Evolutionary conservation across 2,113 vertebrate genomes (phyloP).

Genomic region (Epinephelus lanceolatus): DNA sequence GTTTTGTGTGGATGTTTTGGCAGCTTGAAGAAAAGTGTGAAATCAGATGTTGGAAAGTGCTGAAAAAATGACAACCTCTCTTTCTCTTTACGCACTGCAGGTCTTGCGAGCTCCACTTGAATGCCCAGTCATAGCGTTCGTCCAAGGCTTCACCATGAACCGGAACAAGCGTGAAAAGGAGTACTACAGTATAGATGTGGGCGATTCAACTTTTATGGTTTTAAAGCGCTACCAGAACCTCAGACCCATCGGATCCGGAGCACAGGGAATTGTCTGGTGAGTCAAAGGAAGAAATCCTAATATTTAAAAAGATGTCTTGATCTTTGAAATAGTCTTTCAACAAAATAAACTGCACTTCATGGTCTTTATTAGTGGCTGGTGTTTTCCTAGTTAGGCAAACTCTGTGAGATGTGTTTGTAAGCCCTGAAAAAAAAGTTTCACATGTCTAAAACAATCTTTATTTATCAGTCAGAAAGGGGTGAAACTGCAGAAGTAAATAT

Average conservation of each 20-base stretch:
- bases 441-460: background rate
- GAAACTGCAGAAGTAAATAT: background rate
- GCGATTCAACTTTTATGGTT: constrained; percentile 97
- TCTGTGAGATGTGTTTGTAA: background rate
- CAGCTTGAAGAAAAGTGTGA: background rate
- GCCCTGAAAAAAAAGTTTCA: no score
- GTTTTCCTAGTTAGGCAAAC: background rate
- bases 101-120: constrained; percentile 82
- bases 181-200: constrained; percentile 98
- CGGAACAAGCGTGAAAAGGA: constrained; percentile 97
- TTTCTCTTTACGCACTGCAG: constrained; percentile 74
- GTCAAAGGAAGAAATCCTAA: constrained; percentile 46
- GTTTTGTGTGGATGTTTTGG: background rate
- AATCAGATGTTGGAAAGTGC: background rate
- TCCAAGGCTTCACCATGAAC: constrained; percentile 89
- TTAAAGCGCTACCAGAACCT: constrained; percentile 98
- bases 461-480: background rate
- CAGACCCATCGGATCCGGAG: constrained; percentile 97
- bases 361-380: background rate
- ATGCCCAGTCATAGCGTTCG: constrained; percentile 80
- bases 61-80: background rate
- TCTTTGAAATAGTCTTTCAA: background rate
- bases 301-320: background rate
- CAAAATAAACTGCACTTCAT: background rate
- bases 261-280: constrained; percentile 98